Conservation (phyloP, 2,888 invertebrate species). For the Pocota personata region DNA sequence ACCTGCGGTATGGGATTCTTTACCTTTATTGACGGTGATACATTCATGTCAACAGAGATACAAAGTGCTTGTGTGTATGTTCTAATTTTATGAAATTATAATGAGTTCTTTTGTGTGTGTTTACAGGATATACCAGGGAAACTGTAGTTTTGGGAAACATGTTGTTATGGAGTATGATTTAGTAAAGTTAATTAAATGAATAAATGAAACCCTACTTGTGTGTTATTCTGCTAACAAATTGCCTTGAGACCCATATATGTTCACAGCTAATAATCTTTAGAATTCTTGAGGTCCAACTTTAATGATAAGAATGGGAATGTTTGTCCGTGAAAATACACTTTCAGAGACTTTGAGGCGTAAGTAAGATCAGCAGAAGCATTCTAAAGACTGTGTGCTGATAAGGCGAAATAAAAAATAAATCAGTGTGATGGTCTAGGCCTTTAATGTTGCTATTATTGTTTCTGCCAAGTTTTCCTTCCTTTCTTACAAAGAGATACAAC, state of each 20-base stretch:
- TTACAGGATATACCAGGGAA: not conserved
- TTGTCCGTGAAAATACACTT: too few relatives aligned
- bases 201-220: not conserved
- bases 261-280: not conserved
- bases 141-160: not conserved
- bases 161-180: not conserved
- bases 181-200: not conserved
- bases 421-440: too few relatives aligned
- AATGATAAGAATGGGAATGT: too few relatives aligned
- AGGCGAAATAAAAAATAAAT: too few relatives aligned
- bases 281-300: too few relatives aligned
- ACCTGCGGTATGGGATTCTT: not conserved
- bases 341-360: too few relatives aligned
- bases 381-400: too few relatives aligned
- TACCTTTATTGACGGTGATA: constrained; percentile 10
- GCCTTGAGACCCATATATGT: not conserved
- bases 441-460: too few relatives aligned
- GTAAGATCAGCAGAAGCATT: too few relatives aligned
- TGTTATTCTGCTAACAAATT: not conserved
- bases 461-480: too few relatives aligned
- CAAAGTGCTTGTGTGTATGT: not conserved
- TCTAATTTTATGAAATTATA: not conserved
- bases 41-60: not conserved
- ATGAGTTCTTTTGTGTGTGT: not conserved
- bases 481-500: too few relatives aligned